Base-by-base conservation (phyloP, 2,797 vertebrate genomes). In the Clarias fuscus region DNA sequence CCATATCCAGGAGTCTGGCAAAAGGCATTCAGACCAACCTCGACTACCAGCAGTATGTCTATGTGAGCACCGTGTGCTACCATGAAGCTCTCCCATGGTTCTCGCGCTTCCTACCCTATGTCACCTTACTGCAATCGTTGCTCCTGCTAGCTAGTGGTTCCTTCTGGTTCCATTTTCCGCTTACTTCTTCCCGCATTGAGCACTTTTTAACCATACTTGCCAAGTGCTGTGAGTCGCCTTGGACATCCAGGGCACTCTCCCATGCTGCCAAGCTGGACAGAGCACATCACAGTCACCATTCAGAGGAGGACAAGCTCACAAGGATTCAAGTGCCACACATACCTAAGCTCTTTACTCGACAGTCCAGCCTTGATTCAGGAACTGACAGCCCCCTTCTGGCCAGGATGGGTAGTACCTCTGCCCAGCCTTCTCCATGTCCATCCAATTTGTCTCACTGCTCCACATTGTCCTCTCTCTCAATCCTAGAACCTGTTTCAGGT, bases 81-180 rank as follows among this genome's bases (percentile, higher is more conserved):
- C 94, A 96, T 13, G 92, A 95, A 86, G 96, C 94, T 4, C 88
- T 97, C 89, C 96, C 96, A 15, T 92, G 94, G 93, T 94, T 93
- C 86, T 95, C 95, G 1, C 96, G 96, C 53, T 95, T 96, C 92
- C 94, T 96, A 86, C 96, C 96, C 58, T 96, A 97, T 80, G 88
- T 96, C 83, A 93, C 95, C 37, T 89, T 97, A 86, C 92, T 96
- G 76, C 96, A 96, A 83, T 94, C 95, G 0, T 90, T 97, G 6
- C 76, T 96, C 15, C 91, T 97, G 78, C 91, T 96, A 14, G 95
- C 95, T 88, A 94, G 95, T 17, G 95, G 96, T 72, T 96, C 95
- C 90, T 96, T 97, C 92, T 97, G 96, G 96, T 95, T 97, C 87
- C 95, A 95, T 89, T 96, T 96, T 86, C 96, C 96, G 0, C 95